Evolutionary conservation across 2,888 invertebrate species (phyloP).

Genomic region (Boloria selene): DNA sequence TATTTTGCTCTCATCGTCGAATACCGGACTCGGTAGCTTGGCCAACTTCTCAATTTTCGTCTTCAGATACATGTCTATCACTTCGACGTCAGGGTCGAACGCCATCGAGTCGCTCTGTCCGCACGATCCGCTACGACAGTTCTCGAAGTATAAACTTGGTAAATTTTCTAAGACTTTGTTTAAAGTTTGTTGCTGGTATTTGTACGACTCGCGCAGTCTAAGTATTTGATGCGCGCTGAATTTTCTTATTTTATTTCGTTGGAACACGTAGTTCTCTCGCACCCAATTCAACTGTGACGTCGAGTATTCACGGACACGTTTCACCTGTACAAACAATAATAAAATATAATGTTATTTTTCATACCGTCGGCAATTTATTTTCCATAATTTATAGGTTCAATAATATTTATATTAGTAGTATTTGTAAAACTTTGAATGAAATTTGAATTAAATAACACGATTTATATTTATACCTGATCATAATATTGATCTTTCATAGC

Average conservation of each 20-base stretch:
- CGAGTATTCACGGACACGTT: slow-evolving; percentile 95
- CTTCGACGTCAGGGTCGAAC: slow-evolving; percentile 85
- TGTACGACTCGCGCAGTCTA: slow-evolving; percentile 94
- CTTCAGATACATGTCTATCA: slow-evolving; percentile 86
- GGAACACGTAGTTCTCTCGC: slow-evolving; percentile 97
- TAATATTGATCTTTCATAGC: slow-evolving; percentile 94
- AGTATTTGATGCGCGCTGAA: slow-evolving; percentile 96
- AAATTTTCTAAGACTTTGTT: slow-evolving; percentile 97
- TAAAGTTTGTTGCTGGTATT: slow-evolving; percentile 96
- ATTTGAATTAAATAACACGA: not conserved
- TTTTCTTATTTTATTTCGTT: slow-evolving; percentile 95
- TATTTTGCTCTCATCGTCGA: slow-evolving; percentile 86
- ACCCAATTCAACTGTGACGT: slow-evolving; percentile 95
- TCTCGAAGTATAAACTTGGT: slow-evolving; percentile 94
- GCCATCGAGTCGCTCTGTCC: slow-evolving; percentile 89
- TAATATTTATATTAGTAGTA: not conserved
- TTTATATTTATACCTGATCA: slow-evolving; percentile 87
- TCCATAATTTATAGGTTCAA: not conserved
- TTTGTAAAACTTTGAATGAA: not conserved
- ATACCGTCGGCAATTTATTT: not conserved
- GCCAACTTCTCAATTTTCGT: slow-evolving; percentile 84
- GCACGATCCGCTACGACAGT: slow-evolving; percentile 93
- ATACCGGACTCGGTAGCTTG: slow-evolving; percentile 67
- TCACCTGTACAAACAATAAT: slow-evolving; percentile 84
- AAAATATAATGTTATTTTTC: slow-evolving; percentile 15